phyloP scores from a whole-genome alignment of 1,140 invertebrate genomes.

The Drosophila virilis region DNA sequence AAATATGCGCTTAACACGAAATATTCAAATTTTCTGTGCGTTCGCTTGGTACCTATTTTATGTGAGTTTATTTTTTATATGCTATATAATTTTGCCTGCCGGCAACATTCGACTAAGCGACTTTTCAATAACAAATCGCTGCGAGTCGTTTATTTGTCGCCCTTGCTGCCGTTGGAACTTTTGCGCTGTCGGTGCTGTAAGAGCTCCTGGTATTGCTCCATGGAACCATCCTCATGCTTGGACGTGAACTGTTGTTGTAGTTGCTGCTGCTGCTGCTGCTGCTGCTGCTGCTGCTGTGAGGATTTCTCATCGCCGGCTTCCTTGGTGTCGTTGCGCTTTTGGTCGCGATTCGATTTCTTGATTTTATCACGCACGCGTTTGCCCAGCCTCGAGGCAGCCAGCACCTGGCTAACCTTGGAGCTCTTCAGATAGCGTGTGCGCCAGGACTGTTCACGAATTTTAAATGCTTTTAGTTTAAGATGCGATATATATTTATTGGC shows the following conservation, averaged over 20 bases:
- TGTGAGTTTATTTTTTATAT: constrained; percentile 52
- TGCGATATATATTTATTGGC: neutral
- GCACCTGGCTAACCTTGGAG: constrained; percentile 86
- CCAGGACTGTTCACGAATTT: constrained; percentile 64
- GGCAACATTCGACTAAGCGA: constrained; percentile 29
- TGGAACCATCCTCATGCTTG: constrained; percentile 79
- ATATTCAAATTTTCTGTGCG: constrained; percentile 78
- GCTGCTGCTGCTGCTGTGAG: constrained; percentile 23
- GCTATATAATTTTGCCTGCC: constrained; percentile 44
- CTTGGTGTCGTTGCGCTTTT: constrained; percentile 52
- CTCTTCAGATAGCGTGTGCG: constrained; percentile 84
- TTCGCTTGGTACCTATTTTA: constrained; percentile 28
- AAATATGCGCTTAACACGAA: constrained; percentile 81
- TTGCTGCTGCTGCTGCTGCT: too few species aligned
- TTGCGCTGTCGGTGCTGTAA: constrained; percentile 75
- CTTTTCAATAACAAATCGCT: constrained; percentile 67
- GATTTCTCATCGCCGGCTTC: constrained; percentile 27
- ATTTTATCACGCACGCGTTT: constrained; percentile 87
- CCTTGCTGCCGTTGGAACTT: constrained; percentile 65
- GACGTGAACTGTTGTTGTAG: constrained; percentile 55
- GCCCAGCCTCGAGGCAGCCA: constrained; percentile 85
- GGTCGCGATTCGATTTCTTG: constrained; percentile 85
- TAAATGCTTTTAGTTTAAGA: constrained; percentile 5
- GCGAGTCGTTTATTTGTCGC: constrained; percentile 55
- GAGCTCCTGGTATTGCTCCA: constrained; percentile 81